These are phyloP conservation scores for Oegoconia quadripuncta DNA, from an alignment of 2,888 invertebrate genomes.

Conservation along the genomic window DNA sequence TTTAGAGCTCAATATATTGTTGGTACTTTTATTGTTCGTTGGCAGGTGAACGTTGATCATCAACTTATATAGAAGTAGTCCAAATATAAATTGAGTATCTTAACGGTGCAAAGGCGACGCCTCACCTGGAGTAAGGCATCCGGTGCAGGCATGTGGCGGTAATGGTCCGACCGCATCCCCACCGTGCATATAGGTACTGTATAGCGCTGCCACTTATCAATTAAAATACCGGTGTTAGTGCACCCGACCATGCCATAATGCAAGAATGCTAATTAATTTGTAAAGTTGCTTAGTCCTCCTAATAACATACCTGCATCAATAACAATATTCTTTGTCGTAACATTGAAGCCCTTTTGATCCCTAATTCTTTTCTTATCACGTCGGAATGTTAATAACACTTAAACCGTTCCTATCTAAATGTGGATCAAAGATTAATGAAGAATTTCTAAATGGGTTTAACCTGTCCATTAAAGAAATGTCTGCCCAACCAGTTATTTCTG, in stretches of 20 bases:
- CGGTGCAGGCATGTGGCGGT: constrained; percentile 6
- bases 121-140: constrained; percentile 17
- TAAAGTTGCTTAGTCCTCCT: too few relatives aligned
- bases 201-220: constrained; percentile 13
- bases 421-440: too few relatives aligned
- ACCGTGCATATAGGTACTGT: constrained; percentile 10
- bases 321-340: too few relatives aligned
- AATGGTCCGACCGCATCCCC: constrained; percentile 6
- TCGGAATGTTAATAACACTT: too few relatives aligned
- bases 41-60: background rate
- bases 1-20: background rate
- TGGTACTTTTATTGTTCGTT: background rate
- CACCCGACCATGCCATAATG: constrained; percentile 17
- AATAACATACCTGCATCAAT: too few relatives aligned
- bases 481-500: too few relatives aligned
- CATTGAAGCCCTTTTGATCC: too few relatives aligned
- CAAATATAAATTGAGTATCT: background rate
- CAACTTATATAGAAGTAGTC: background rate
- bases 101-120: constrained; percentile 1
- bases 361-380: too few relatives aligned
- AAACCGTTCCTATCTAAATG: too few relatives aligned
- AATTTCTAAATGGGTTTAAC: too few relatives aligned
- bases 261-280: constrained; percentile 11
- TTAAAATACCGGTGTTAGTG: constrained; percentile 19
- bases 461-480: too few relatives aligned